A percentile compares a stretch with the other conserved stretches of the same genome.
phyloP scores from a whole-genome alignment of 2,797 vertebrate genomes.

The Pipistrellus pipistrellus region DNA sequence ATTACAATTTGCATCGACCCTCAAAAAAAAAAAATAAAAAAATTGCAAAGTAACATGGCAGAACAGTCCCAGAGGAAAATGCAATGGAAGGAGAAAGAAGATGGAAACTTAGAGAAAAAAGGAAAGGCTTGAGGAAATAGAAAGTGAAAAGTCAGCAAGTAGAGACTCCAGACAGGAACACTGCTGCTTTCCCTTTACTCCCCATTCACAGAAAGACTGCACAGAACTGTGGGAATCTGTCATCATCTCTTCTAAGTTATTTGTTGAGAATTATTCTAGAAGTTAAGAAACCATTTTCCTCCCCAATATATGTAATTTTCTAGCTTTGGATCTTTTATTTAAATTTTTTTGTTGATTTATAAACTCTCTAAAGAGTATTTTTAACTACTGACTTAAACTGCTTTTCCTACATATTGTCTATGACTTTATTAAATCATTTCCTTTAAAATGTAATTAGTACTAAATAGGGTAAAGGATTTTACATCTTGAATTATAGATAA shows the following conservation, averaged over 20 bases:
- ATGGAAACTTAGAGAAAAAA: background rate
- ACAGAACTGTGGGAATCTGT: constrained; percentile 4
- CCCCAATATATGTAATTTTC: background rate
- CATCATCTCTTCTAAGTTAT: background rate
- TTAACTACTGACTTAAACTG: background rate
- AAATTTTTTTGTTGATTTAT: background rate
- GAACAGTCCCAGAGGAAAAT: background rate
- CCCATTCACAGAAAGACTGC: background rate
- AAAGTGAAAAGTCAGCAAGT: background rate
- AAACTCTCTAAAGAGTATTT: constrained; percentile 16
- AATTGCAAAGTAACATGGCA: background rate
- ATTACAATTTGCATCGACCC: background rate
- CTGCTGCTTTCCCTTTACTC: background rate
- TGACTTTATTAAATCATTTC: background rate
- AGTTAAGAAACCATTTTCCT: constrained; percentile 13
- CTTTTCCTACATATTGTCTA: background rate
- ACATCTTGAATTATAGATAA: background rate
- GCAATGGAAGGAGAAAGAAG: background rate
- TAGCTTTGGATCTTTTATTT: background rate
- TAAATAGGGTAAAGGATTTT: constrained; percentile 18
- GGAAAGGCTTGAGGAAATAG: background rate
- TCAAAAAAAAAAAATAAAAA: background rate
- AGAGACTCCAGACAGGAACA: background rate
- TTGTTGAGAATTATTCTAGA: constrained; percentile 59
- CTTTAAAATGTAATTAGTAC: background rate